Percentiles rank a stretch among this genome's conserved stretches.
Evolutionary conservation across 2,113 vertebrate species (phyloP).

Genomic region (Sitta europaea): DNA sequence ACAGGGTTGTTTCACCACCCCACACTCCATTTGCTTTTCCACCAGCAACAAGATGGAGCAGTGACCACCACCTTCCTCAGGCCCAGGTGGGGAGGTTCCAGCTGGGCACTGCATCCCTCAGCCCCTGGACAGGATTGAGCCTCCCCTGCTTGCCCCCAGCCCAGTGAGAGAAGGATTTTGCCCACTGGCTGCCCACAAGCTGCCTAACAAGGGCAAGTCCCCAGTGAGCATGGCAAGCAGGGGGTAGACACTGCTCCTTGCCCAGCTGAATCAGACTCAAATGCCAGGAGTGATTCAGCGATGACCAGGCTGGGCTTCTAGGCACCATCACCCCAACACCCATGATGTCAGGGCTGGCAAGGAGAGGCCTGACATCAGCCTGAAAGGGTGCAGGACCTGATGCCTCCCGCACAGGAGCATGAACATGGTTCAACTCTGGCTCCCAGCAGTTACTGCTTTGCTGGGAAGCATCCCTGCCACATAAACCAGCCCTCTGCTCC

Average conservation of each 20-base stretch:
- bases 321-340: not conserved
- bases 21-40: not conserved
- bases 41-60: not conserved
- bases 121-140: not conserved
- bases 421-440: not conserved
- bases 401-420: not conserved
- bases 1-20: not conserved
- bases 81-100: not conserved
- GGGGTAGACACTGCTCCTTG: not conserved
- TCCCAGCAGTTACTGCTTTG: not conserved
- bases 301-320: not conserved
- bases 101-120: not conserved
- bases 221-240: fast-evolving
- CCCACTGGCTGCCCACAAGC: not conserved
- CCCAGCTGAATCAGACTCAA: slow-evolving; percentile 9
- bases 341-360: not conserved
- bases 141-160: not conserved
- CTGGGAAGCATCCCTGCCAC: not conserved
- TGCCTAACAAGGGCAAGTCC: not conserved
- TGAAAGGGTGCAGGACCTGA: not conserved
- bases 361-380: not conserved
- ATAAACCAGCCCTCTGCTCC: not conserved
- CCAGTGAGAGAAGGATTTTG: not conserved
- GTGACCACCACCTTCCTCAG: not conserved
- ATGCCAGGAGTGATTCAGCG: not conserved